Base-by-base conservation (phyloP, 2,888 invertebrate genomes). In the Heterodera filipjevi region DNA sequence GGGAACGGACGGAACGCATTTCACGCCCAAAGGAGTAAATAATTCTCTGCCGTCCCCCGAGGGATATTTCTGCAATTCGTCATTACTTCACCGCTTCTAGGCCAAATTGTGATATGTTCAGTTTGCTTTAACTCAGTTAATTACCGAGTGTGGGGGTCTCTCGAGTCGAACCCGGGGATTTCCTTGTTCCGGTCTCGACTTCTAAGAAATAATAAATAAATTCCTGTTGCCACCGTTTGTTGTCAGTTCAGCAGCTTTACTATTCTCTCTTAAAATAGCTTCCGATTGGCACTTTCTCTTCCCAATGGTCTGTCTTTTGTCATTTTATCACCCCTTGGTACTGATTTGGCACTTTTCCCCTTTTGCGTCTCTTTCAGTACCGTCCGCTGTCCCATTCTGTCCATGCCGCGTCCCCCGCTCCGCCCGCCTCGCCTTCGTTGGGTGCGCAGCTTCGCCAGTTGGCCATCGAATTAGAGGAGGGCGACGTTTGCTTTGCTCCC, bases 381-480 rank as follows among this genome's bases (percentile, higher is more conserved):
- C 59, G 27, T 59, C 59, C 59, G 5, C 59, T 27, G n/a, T 27
- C 27, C n/a, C 59, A n/a, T 8, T 49, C 49, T 19, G 8, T 49
- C 6, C 49, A 14, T 14, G 12, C 49, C 59, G 8, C 59, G 59
- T 22, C 59, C 10, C 10, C 22, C 10, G 59, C 59, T 10, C 59
- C 27, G 10, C 59, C n/a, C 3, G 59, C 59, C 3, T 10, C 59
- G 59, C 59, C 27, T 59, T 59, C 59, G 27, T 10, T 59, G 59
- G 27, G 27, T 32, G 68, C 68, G 12, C 68, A 68, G 33, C 68
- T 68, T 32, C 68, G 68, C 16, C 68, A 68, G 68, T 74, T 79
- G 49, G 49, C 33, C 33, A 81, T 80, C 33, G 81, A 80, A 44
- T 72, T 80, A 8, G 80, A 81, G n/a, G 78, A 80, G 49, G 66